phyloP scores from a whole-genome alignment of 2,888 invertebrate genomes.

The Gymnoscelis rufifasciata region DNA sequence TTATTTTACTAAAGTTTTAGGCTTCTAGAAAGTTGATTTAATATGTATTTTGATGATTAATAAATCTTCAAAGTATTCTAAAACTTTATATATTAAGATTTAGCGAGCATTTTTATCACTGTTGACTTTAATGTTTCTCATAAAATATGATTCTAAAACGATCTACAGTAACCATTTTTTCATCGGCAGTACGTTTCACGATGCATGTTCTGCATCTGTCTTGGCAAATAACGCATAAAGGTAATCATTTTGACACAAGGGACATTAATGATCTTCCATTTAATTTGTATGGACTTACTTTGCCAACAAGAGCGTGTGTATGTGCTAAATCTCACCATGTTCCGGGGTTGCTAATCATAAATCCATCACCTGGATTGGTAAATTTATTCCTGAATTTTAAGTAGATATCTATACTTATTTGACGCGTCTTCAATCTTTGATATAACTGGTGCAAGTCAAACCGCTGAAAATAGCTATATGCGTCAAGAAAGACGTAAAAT shows the following conservation, averaged over 20 bases:
- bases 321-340: constrained; percentile 8
- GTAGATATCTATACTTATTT: too few species aligned
- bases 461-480: constrained; percentile 59
- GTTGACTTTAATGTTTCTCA: not conserved
- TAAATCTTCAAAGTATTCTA: not conserved
- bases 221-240: constrained; percentile 57
- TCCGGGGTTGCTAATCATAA: constrained; percentile 26
- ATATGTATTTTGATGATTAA: not conserved
- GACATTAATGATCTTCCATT: constrained; percentile 19
- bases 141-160: not conserved
- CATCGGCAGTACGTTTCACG: constrained; percentile 17
- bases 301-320: not conserved
- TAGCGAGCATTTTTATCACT: not conserved
- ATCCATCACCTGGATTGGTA: constrained; percentile 12
- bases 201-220: constrained; percentile 57
- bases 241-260: constrained; percentile 48
- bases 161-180: constrained; percentile 4
- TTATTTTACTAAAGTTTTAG: too few species aligned
- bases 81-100: not conserved
- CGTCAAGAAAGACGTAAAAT: constrained; percentile 54
- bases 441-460: constrained; percentile 32
- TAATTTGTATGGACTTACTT: constrained; percentile 10
- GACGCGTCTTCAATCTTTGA: too few species aligned
- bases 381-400: constrained; percentile 34
- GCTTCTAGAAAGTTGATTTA: too few species aligned